A percentile compares a stretch with the other conserved stretches of the same genome.
Evolutionary conservation across 2,888 invertebrate genomes (phyloP).

Genomic region (Caenorhabditis afra): DNA sequence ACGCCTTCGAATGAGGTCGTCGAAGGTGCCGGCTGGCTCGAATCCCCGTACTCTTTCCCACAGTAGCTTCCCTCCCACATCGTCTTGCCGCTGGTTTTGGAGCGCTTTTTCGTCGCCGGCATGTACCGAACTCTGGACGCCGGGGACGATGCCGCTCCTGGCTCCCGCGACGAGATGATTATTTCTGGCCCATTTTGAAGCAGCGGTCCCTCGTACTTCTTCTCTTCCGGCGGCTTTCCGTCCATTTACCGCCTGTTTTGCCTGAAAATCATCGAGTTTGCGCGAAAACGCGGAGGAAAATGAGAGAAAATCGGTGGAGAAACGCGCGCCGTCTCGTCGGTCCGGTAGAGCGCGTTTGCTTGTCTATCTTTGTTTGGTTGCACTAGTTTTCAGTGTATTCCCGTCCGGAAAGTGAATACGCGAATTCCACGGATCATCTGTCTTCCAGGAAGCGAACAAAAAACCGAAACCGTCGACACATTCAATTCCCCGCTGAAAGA

Average conservation of each 20-base stretch:
- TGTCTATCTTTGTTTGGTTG: no score
- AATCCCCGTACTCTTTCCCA: not conserved
- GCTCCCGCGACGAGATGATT: slow-evolving; percentile 19
- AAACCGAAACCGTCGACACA: no score
- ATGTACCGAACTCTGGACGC: no score
- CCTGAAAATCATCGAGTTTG: not conserved
- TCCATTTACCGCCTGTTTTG: not conserved
- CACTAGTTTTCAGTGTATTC: no score
- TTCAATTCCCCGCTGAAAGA: slow-evolving; percentile 39
- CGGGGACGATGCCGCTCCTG: slow-evolving; percentile 18
- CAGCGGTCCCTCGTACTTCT: slow-evolving; percentile 19
- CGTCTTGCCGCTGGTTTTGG: no score
- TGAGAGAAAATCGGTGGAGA: no score
- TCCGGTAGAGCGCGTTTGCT: not conserved
- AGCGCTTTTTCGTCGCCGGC: not conserved
- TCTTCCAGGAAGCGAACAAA: slow-evolving; percentile 16
- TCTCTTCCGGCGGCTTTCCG: not conserved
- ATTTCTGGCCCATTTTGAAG: slow-evolving; percentile 23
- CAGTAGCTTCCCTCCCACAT: no score
- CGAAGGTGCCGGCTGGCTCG: no score
- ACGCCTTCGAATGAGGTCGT: not conserved
- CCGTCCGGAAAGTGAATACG: no score
- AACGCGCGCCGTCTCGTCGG: not conserved
- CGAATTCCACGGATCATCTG: not conserved
- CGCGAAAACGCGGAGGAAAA: no score